These are phyloP conservation scores for Melieria picta DNA, from an alignment of 2,888 invertebrate species.

Conservation along the genomic window DNA sequence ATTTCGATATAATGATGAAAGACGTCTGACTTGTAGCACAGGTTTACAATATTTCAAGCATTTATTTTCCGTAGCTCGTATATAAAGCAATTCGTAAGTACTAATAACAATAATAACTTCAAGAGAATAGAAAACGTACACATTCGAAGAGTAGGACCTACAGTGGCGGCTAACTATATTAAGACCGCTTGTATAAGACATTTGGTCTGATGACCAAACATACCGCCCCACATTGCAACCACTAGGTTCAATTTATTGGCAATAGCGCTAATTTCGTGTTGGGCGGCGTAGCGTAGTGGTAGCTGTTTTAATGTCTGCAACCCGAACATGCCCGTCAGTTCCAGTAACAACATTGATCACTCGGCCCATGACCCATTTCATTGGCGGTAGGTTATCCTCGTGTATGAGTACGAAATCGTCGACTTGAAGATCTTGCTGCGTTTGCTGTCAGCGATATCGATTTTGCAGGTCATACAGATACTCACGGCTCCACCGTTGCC, in stretches of 20 bases:
- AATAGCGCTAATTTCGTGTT: slow-evolving; percentile 26
- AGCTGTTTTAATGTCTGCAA: slow-evolving; percentile 31
- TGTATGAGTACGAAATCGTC: slow-evolving; percentile 9
- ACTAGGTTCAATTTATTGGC: slow-evolving; percentile 5
- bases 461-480: slow-evolving; percentile 4
- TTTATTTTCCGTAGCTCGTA: too few species aligned
- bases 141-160: too few species aligned
- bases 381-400: slow-evolving; percentile 3
- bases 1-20: too few species aligned
- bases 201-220: slow-evolving; percentile 8
- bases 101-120: too few species aligned
- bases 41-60: too few species aligned
- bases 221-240: slow-evolving; percentile 1
- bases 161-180: too few species aligned
- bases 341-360: slow-evolving; percentile 10
- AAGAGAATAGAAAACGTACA: too few species aligned
- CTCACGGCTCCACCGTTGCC: slow-evolving; percentile 1
- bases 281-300: slow-evolving; percentile 18
- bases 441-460: slow-evolving; percentile 10
- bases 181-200: background rate
- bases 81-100: too few species aligned
- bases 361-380: slow-evolving; percentile 18
- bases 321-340: slow-evolving; percentile 27
- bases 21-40: too few species aligned
- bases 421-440: slow-evolving; percentile 11